phyloP scores from a whole-genome alignment of 2,888 invertebrate species.

The Trichopria drosophilae region DNA sequence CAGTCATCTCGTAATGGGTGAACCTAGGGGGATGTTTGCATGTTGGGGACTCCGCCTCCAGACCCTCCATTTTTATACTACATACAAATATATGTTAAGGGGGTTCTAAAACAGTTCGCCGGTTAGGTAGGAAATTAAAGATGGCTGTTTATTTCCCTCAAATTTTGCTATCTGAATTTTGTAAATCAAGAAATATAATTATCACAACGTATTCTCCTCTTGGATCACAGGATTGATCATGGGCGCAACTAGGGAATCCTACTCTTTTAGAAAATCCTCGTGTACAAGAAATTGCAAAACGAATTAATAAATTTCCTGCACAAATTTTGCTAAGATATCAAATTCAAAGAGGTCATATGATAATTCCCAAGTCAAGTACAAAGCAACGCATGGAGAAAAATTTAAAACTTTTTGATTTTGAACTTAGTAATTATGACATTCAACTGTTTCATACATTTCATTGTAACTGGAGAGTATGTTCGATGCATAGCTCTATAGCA shows the following conservation, averaged over 20 bases:
- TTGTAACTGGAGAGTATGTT: constrained; percentile 43
- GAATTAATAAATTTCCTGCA: constrained; percentile 68
- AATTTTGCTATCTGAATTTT: constrained; percentile 68
- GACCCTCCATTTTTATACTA: too few species aligned
- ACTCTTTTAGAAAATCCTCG: constrained; percentile 65
- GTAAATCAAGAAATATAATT: constrained; percentile 66
- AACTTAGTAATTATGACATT: constrained; percentile 61
- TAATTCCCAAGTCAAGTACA: constrained; percentile 68
- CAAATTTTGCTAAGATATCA: constrained; percentile 71
- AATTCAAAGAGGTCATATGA: constrained; percentile 63
- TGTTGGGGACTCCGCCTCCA: too few species aligned
- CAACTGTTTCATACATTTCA: constrained; percentile 50
- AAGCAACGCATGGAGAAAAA: constrained; percentile 64
- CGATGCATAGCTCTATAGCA: constrained; percentile 31
- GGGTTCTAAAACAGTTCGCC: too few species aligned
- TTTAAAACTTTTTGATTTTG: constrained; percentile 66
- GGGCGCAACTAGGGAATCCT: constrained; percentile 69
- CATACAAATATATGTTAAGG: too few species aligned
- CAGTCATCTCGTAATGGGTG: too few species aligned
- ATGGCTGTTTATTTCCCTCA: constrained; percentile 67
- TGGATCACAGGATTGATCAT: constrained; percentile 73
- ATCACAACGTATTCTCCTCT: constrained; percentile 81
- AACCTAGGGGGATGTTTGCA: too few species aligned
- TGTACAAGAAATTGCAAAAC: constrained; percentile 66
- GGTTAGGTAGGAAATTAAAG: too few species aligned